Evolutionary conservation across 2,797 vertebrate species (phyloP), one percentile per base, ranked within the genome.

Genomic region (Pygocentrus nattereri): DNA sequence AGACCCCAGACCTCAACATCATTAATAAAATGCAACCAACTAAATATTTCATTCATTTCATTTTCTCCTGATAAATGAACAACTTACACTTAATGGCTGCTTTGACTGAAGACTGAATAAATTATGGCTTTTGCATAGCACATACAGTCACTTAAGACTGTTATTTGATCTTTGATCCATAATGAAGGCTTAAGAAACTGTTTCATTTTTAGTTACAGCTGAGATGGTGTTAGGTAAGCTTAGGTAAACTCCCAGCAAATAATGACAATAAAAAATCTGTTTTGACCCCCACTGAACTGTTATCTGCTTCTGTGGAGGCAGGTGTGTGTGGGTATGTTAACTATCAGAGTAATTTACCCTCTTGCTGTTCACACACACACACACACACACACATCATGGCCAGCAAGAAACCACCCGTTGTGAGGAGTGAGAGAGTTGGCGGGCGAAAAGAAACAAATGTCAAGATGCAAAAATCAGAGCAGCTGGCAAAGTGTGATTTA

Each of bases 391-490:
- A 76, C 52, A 74, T 25, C 38, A 64, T 52, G 67, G 59, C 67
- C 82, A 75, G 74, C 68, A 30, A 34, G 70, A 77, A 72, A 44
- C 75, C 61, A 78, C 69, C 77, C 19, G 64, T 56, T 80, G 80
- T 82, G 59, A 83, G 50, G 10, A 83, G 79, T 82, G 76, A 80
- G 50, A 76, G 83, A 76, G 72, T 73, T 91, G 89, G 88, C 88
- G 79, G 27, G 30, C 81, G 88, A 91, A 91, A 85, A 90, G 87
- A 92, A 90, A 87, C 85, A 91, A 90, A 89, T 30, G 85, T 90
- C 88, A 92, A 84, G 78, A 88, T 84, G 86, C 84, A 89, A 81
- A 85, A 91, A 87, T 90, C 80, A 82, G 82, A 80, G 86, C 86
- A 86, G 84, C 84, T 85, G 86, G 82, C 74, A 47, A 50, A 82